Conservation (phyloP, 2,888 invertebrate species). For the Slavum lentiscoides region DNA sequence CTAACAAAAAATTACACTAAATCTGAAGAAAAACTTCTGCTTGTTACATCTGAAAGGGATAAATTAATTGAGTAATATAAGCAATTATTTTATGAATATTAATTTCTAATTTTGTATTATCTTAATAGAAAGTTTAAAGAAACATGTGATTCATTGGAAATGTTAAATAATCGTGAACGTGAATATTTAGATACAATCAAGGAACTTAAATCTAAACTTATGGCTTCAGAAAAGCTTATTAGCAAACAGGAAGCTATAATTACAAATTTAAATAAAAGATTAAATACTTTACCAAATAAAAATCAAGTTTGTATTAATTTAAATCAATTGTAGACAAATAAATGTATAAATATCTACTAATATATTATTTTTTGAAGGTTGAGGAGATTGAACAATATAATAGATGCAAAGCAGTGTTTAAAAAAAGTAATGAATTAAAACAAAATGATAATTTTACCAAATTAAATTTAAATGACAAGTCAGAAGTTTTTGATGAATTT, state of each 20-base stretch:
- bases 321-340: background rate
- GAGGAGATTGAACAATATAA: background rate
- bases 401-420: background rate
- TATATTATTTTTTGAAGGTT: background rate
- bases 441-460: background rate
- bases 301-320: conserved; percentile 17
- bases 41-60: conserved; percentile 36
- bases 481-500: background rate
- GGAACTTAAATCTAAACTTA: conserved; percentile 26
- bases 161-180: conserved; percentile 19
- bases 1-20: conserved; percentile 17
- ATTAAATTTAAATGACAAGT: background rate
- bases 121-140: conserved; percentile 39
- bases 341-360: background rate
- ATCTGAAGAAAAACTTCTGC: conserved; percentile 24
- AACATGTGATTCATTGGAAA: conserved; percentile 28
- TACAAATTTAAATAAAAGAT: conserved; percentile 17
- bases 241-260: conserved; percentile 30
- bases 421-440: conserved; percentile 25
- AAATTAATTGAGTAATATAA: conserved; percentile 28
- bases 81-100: background rate
- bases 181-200: conserved; percentile 43
- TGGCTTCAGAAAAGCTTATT: conserved; percentile 28
- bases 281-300: conserved; percentile 9
- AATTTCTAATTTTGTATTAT: background rate